These are phyloP conservation scores for Polypedilum vanderplanki DNA, from an alignment of 1,140 invertebrate species.

Conservation along the genomic window DNA sequence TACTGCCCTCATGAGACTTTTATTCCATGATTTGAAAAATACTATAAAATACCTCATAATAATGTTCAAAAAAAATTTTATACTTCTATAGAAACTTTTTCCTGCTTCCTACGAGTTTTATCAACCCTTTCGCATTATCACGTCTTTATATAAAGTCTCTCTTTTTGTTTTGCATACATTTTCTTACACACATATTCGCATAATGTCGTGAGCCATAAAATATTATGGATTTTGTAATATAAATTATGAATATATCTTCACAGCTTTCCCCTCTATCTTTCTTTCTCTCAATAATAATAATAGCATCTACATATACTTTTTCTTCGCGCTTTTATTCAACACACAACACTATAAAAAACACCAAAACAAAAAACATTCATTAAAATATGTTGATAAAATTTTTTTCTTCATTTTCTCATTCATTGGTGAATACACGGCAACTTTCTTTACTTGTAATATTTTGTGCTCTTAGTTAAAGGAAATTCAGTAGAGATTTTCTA, in stretches of 20 bases:
- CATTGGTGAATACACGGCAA: too few species aligned
- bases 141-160: background rate
- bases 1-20: constrained; percentile 10
- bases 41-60: constrained; percentile 19
- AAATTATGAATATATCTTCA: constrained; percentile 6
- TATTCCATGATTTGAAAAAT: constrained; percentile 1
- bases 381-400: constrained; percentile 20
- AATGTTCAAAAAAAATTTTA: background rate
- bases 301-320: background rate
- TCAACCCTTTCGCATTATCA: constrained; percentile 17
- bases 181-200: background rate
- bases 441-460: too few species aligned
- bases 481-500: too few species aligned
- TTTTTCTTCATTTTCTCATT: background rate
- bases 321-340: background rate
- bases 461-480: too few species aligned
- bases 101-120: background rate
- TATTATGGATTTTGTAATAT: constrained; percentile 20
- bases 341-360: background rate
- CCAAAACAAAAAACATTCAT: background rate
- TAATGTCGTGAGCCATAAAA: constrained; percentile 12
- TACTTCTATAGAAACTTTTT: background rate
- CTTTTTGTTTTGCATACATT: background rate
- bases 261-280: background rate
- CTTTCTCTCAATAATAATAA: background rate